phyloP scores from a whole-genome alignment of 2,113 vertebrate species.

The Serinus canaria region DNA sequence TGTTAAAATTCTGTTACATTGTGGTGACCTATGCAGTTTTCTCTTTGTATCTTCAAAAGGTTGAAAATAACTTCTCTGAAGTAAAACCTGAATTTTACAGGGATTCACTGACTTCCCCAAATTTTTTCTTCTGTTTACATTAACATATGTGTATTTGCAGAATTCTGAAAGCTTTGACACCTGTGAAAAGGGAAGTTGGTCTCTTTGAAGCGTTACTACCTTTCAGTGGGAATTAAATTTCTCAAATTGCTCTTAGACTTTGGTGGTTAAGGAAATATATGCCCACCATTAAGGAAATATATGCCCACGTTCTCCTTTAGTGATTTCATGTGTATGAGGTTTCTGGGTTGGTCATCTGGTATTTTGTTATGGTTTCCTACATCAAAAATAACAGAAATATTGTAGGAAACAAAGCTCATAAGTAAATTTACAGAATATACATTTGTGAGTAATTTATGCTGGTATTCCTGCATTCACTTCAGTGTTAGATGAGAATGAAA shows the following conservation, averaged over 20 bases:
- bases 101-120: not conserved
- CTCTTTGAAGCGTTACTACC: not conserved
- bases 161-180: not conserved
- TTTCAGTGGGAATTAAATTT: not conserved
- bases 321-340: not conserved
- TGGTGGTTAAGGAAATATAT: not conserved
- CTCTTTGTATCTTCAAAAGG: not conserved
- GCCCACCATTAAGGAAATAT: not conserved
- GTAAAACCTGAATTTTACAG: not conserved
- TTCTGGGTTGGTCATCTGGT: not conserved
- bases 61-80: not conserved
- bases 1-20: not conserved
- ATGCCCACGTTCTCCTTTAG: not conserved
- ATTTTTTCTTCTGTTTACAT: not conserved
- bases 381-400: not conserved
- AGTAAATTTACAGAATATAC: not conserved
- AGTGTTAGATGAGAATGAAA: not conserved
- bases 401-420: not conserved
- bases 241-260: not conserved
- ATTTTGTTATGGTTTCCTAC: not conserved
- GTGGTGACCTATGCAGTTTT: not conserved
- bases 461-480: not conserved
- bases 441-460: not conserved
- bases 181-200: rapidly evolving
- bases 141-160: not conserved